Percentiles rank a stretch among this genome's conserved stretches.
Evolutionary conservation across 2,888 invertebrate genomes (phyloP).

Genomic region (Trichopria drosophilae): DNA sequence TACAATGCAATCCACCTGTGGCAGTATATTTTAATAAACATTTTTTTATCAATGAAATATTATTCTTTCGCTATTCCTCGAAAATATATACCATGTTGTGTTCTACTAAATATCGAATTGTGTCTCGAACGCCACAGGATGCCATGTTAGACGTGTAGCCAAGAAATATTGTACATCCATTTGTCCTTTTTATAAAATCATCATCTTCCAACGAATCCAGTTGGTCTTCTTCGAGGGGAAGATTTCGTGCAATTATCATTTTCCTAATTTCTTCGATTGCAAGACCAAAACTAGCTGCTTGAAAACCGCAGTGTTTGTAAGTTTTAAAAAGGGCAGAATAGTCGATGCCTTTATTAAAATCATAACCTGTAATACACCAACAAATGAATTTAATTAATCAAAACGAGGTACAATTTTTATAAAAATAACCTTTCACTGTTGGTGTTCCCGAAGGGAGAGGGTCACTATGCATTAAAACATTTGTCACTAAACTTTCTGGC

Average conservation of each 20-base stretch:
- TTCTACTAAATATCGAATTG: conserved; percentile 82
- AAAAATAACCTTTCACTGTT: conserved; percentile 62
- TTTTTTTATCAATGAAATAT: conserved; percentile 1
- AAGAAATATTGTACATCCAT: conserved; percentile 91
- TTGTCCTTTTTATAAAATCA: conserved; percentile 74
- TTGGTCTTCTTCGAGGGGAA: conserved; percentile 70
- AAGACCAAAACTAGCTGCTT: conserved; percentile 92
- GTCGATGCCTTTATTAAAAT: conserved; percentile 88
- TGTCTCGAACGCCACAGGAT: conserved; percentile 91
- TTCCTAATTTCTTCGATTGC: conserved; percentile 89
- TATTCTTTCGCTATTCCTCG: neutral
- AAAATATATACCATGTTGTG: conserved; percentile 70
- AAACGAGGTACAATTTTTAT: neutral
- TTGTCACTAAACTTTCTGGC: conserved; percentile 66
- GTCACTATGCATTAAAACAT: conserved; percentile 73
- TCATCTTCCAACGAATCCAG: conserved; percentile 75
- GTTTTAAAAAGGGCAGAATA: conserved; percentile 81
- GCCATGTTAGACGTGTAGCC: conserved; percentile 98
- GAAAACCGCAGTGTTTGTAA: conserved; percentile 88
- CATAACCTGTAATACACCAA: conserved; percentile 70
- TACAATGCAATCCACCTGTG: conserved; percentile 89
- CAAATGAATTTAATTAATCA: neutral
- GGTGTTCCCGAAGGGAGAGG: conserved; percentile 69
- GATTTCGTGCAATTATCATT: conserved; percentile 72
- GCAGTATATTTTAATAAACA: neutral